phyloP scores from a whole-genome alignment of 2,113 vertebrate genomes.

The Strix uralensis region DNA sequence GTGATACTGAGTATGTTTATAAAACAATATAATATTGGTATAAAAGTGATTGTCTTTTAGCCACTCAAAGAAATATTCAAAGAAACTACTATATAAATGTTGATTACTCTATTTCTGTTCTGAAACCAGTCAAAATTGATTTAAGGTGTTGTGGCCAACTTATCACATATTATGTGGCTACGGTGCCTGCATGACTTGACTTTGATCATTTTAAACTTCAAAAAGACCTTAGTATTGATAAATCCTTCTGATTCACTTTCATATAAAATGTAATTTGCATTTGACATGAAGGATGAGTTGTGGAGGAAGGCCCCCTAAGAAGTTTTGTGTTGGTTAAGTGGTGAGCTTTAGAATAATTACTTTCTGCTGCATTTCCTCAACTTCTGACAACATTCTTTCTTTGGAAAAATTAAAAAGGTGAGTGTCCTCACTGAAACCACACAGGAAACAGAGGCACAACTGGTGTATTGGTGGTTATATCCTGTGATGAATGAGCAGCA shows the following conservation, averaged over 20 bases:
- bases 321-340: neutral
- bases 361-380: neutral
- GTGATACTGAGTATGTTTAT: neutral
- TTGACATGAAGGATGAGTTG: neutral
- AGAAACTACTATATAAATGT: neutral
- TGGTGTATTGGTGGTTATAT: neutral
- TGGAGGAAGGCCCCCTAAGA: neutral
- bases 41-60: neutral
- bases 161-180: neutral
- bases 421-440: neutral
- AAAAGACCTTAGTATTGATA: neutral
- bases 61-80: neutral
- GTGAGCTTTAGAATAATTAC: neutral
- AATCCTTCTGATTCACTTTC: neutral
- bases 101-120: neutral
- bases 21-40: neutral
- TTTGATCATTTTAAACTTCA: neutral
- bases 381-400: neutral
- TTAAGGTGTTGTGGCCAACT: neutral
- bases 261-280: neutral
- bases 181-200: neutral
- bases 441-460: neutral
- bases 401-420: neutral
- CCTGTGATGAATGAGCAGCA: neutral
- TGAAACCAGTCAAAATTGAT: slow-evolving; percentile 6